Base-by-base conservation (phyloP, 2,888 invertebrate species). In the Melipona bicolor region DNA sequence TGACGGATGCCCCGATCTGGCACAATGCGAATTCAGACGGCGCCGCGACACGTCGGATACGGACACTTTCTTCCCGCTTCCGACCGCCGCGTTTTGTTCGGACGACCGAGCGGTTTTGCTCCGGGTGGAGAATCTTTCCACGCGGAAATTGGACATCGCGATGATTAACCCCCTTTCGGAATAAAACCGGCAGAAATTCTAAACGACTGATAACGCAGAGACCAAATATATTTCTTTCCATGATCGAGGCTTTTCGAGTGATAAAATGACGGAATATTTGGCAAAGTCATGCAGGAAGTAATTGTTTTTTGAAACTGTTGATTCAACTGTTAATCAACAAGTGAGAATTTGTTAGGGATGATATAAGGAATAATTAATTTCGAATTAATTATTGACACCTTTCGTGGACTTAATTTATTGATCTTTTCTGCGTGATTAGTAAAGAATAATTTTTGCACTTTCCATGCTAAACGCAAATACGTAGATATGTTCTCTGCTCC, bases 21-120 rank as follows among this genome's bases (percentile, higher is more conserved):
- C 65, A 89, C 88, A 89, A 89, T 89, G 72, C 70, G 75, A n/a
- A 73, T 85, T 85, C 74, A 86, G 61, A 74, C 62, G 70, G 56
- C 80, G 54, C 71, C 76, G 77, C 81, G 75, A 78, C 80, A 79
- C 65, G n/a, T 65, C 70, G 83, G 80, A 89, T 84, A 52, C 61
- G 64, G 79, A 61, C 52, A 64, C 81, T 49, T 36, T 75, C 27
- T 49, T n/a, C 59, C 54, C 56, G 11, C 74, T 65, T 75, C 50
- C 36, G 50, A 4, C 17, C 52, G 69, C 52, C 64, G 36, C 74
- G 49, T 79, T 79, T 75, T 54, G 64, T 36, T 50, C 61, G 77
- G 21, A 19, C 21, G 77, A 79, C 75, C 77, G 79, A 67, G 64
- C 43, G 68, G 27, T 50, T 65, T 56, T 67, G 21, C 49, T 54